These are phyloP conservation scores for Thymallus thymallus DNA, from an alignment of 2,113 vertebrate genomes.

Conservation along the genomic window DNA sequence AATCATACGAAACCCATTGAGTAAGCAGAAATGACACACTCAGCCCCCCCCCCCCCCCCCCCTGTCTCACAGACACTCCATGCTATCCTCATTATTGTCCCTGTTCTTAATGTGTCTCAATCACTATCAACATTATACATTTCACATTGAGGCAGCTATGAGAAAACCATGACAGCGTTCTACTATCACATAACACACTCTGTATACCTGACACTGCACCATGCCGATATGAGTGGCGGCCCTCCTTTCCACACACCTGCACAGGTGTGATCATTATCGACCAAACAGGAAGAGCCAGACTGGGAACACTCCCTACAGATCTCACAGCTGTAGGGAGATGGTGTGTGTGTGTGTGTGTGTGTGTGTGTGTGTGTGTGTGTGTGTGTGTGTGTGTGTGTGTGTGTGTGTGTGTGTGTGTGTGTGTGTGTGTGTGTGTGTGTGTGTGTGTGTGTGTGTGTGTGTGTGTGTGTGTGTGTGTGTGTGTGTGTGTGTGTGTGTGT, in stretches of 20 bases:
- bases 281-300: constrained; percentile 72
- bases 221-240: constrained; percentile 37
- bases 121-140: neutral
- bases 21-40: constrained; percentile 3
- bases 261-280: constrained; percentile 74
- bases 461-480: constrained; percentile 33
- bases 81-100: neutral
- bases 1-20: constrained; percentile 28
- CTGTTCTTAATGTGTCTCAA: neutral
- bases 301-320: constrained; percentile 72
- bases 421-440: constrained; percentile 33
- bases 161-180: constrained; percentile 30
- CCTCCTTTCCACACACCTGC: constrained; percentile 67
- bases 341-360: constrained; percentile 37
- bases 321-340: constrained; percentile 66
- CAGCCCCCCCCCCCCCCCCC: neutral
- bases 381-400: constrained; percentile 27
- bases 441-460: constrained; percentile 39
- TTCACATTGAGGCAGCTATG: neutral
- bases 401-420: constrained; percentile 39
- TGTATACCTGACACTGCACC: constrained; percentile 43
- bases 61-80: neutral
- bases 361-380: constrained; percentile 38
- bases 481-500: constrained; percentile 39
- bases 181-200: neutral